These are phyloP conservation scores for Pongo abelii DNA, from an alignment of 2,113 vertebrate genomes.

Conservation along the genomic window DNA sequence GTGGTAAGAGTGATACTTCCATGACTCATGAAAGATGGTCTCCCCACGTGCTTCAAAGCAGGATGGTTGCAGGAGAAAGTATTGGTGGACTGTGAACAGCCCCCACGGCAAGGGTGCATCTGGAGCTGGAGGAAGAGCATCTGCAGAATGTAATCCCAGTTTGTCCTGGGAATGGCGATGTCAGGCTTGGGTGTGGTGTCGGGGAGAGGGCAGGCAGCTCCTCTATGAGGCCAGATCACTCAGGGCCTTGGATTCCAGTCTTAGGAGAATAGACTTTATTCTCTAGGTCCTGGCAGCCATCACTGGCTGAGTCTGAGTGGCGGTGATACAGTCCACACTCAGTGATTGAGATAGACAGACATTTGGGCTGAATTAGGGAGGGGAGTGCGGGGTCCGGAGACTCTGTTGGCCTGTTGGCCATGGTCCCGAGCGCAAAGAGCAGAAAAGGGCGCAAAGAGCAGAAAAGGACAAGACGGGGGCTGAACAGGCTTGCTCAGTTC, in stretches of 20 bases:
- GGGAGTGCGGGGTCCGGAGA: fast-evolving
- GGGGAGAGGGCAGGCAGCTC: neutral
- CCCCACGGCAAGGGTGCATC: neutral
- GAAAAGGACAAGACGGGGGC: neutral
- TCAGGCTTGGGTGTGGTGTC: neutral
- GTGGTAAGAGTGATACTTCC: too few relatives aligned
- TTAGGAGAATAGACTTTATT: neutral
- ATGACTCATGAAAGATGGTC: neutral
- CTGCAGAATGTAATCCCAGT: neutral
- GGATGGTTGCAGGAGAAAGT: neutral
- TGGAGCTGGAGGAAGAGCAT: neutral
- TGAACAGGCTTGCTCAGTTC: neutral
- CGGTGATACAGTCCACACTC: neutral
- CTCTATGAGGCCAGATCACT: neutral
- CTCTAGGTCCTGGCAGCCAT: neutral
- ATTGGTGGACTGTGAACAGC: neutral
- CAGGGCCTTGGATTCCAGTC: neutral
- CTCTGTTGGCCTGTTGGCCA: fast-evolving
- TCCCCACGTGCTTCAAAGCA: neutral
- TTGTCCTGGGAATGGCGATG: neutral
- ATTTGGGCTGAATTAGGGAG: neutral
- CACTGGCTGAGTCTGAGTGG: neutral
- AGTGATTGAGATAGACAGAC: neutral
- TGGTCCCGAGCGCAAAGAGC: neutral
- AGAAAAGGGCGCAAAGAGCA: neutral